Base-by-base conservation (phyloP, 2,888 invertebrate genomes). In the Drosophila affinis region DNA sequence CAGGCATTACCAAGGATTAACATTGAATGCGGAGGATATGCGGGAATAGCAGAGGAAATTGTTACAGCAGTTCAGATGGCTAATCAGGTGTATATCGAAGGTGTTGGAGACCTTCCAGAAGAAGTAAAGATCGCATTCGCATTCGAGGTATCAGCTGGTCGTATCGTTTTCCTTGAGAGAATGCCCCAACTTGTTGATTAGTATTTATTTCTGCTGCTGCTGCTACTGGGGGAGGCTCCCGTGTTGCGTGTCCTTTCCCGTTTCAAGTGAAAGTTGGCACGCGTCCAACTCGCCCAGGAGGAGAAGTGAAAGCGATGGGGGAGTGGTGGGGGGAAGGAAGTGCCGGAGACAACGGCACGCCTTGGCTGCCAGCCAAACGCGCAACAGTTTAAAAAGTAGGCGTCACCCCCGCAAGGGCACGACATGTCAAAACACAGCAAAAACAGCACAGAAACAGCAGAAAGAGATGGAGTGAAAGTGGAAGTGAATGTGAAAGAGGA, bases 381-480 rank as follows among this genome's bases (percentile, higher is more conserved):
- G 83, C 87, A 83, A 83, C 83, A 83, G 87, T 87, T 83, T 79
- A 79, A 79, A 82, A 77, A 78, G 76, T 65, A 71, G 83, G 70
- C 78, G 80, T 69, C 71, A 64, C 51, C 64, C 47, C 48, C 61
- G 58, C 44, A 58, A 52, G 67, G 69, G 78, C 57, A 85, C 69
- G 75, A 72, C 67, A 64, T 73, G 61, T 78, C 44, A 27, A 17
- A 57, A 68, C 45, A 39, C 49, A 34, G 9, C 34, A 7, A 52
- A 39, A 10, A 24, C 7, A 24, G 29, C 47, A 49, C 14, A 47
- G 62, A 39, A 54, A 39, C 34, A 9, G 21, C 21, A 39, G 47
- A 14, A 3, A 24, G 48, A 29, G 17, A 21, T 27, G 24, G 17
- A 62, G 29, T 32, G 32, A 10, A 32, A 10, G 32, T 32, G 32